These are phyloP conservation scores for Epirrita christyi DNA, from an alignment of 2,888 invertebrate species.

Conservation along the genomic window DNA sequence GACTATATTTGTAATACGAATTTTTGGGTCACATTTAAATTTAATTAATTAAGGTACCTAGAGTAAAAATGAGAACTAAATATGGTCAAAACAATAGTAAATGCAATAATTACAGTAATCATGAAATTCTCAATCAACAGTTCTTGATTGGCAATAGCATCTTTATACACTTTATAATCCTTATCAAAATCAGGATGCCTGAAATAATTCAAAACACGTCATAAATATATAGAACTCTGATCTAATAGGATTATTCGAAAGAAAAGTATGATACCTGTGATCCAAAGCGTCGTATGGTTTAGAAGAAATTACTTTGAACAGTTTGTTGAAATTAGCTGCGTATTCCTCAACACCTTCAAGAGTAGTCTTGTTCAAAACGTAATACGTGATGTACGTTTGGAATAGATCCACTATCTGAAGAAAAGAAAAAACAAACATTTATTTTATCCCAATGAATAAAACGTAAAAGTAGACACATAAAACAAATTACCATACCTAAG, in stretches of 20 bases:
- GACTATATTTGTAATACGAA: too few species aligned
- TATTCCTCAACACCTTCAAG: slow-evolving; percentile 92
- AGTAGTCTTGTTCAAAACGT: slow-evolving; percentile 89
- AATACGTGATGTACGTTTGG: slow-evolving; percentile 89
- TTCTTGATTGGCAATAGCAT: slow-evolving; percentile 88
- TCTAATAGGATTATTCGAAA: background rate
- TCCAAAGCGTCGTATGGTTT: slow-evolving; percentile 92
- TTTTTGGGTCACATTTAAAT: too few species aligned
- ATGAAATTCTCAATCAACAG: slow-evolving; percentile 90
- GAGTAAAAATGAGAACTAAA: background rate
- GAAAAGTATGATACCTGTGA: slow-evolving; percentile 83
- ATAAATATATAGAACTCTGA: background rate
- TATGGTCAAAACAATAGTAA: background rate
- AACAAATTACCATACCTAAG: too few species aligned
- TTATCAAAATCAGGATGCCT: slow-evolving; percentile 88
- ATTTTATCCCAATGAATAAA: too few species aligned
- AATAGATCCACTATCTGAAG: slow-evolving; percentile 90
- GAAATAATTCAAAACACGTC: slow-evolving; percentile 28
- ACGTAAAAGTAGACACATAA: too few species aligned
- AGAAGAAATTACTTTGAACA: slow-evolving; percentile 87
- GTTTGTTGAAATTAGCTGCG: slow-evolving; percentile 87
- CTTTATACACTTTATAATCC: slow-evolving; percentile 90
- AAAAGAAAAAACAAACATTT: too few species aligned
- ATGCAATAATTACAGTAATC: slow-evolving; percentile 71
- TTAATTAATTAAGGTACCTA: too few species aligned